Percentiles rank a stretch among this genome's conserved stretches.
phyloP scores from a whole-genome alignment of 2,113 vertebrate species.

The Rhabdomys dilectus region DNA sequence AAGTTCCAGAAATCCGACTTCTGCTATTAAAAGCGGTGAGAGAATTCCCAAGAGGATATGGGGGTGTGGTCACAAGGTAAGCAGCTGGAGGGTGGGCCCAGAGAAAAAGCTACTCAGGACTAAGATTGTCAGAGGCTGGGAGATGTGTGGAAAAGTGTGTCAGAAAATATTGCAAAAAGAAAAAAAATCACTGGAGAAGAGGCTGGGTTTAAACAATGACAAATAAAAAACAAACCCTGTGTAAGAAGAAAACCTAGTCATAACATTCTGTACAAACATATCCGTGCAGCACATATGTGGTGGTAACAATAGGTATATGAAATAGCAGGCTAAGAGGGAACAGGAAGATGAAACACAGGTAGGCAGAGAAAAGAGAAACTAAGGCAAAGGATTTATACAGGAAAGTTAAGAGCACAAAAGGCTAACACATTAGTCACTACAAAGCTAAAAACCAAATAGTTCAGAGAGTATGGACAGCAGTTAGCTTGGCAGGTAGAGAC shows the following conservation, averaged over 20 bases:
- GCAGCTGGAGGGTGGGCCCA: fast-evolving
- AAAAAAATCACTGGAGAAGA: too few species aligned
- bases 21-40: too few species aligned
- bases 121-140: neutral
- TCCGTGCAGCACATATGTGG: fast-evolving
- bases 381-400: fast-evolving
- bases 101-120: neutral
- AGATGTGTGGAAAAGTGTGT: fast-evolving
- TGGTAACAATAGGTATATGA: neutral
- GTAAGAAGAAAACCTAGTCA: neutral
- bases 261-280: too few species aligned
- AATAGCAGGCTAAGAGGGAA: neutral
- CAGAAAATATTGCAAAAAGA: too few species aligned
- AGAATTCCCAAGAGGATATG: fast-evolving
- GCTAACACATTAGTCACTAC: neutral
- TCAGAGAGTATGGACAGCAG: neutral
- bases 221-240: neutral
- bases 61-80: fast-evolving
- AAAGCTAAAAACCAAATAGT: neutral
- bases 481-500: neutral
- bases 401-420: neutral
- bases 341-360: neutral
- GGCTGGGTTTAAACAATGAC: neutral
- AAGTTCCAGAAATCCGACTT: neutral
- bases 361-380: neutral